Evolutionary conservation across 2,888 invertebrate genomes (phyloP), one percentile per base, ranked within the genome.

Genomic region (Scotopteryx bipunctaria): DNA sequence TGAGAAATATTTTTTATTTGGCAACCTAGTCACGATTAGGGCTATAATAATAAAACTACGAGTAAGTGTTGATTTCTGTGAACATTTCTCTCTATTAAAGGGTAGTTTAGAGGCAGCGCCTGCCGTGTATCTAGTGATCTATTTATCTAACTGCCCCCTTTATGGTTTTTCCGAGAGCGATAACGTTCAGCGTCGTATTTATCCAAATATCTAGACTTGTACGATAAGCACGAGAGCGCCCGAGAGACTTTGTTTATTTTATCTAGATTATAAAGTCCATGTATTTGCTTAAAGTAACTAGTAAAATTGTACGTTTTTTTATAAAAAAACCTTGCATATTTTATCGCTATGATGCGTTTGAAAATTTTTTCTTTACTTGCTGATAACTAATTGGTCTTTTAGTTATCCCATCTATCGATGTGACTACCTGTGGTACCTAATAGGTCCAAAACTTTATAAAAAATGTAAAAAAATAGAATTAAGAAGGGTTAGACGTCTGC

Each of bases 101-200:
- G 76, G 76, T 73, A 78, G 76, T 82, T 82, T 77, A 70, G 75
- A 70, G 63, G 76, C 76, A 71, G 64, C 69, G 67, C 72, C 69
- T 74, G 71, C 67, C 60, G 61, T 58, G 69, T 71, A 69, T 64
- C 70, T 69, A 71, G 76, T 78, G 69, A 83, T 78, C 76, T 81
- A 81, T 82, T 81, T 81, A 80, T 78, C 71, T 79, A 81, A 81
- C 78, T 79, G 74, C 79, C 73, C 70, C 70, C 71, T 79, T 81
- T 79, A 79, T 79, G 74, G 79, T 72, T 78, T 80, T 73, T 66
- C 61, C 64, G 67, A 71, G 66, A 9, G 21, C 67, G 62, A 71
- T 76, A 72, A 76, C 73, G 68, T 69, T 73, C 58, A 66, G 63
- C 58, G 58, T 51, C 55, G 53, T 66, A 66, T 66, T 68, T 51